phyloP scores from a whole-genome alignment of 2,113 vertebrate genomes.

The Nycticryphes semicollaris region DNA sequence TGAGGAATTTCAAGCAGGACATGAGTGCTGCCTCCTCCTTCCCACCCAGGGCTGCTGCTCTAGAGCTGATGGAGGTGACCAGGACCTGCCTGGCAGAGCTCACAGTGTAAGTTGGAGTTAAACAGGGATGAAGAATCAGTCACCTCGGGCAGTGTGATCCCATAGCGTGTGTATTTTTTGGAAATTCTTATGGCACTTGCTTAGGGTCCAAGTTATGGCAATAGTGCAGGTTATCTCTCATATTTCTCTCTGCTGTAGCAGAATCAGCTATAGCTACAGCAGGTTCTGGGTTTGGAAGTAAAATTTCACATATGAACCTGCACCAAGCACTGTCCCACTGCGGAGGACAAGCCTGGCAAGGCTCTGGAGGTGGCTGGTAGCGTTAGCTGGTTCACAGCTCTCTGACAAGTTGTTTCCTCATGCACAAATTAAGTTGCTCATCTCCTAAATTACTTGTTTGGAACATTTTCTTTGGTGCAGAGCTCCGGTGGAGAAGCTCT shows the following conservation, averaged over 20 bases:
- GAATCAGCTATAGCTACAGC: background rate
- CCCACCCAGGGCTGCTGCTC: background rate
- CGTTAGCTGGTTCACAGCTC: background rate
- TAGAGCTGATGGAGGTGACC: background rate
- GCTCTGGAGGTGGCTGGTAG: background rate
- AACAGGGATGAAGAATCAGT: background rate
- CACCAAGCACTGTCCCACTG: fast-evolving
- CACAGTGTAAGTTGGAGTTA: background rate
- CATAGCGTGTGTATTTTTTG: background rate
- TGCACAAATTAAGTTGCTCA: background rate
- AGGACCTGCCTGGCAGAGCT: background rate
- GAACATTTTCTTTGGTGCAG: background rate
- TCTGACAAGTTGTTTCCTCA: background rate
- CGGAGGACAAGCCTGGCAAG: fast-evolving
- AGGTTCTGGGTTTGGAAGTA: background rate
- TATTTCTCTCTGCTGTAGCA: background rate
- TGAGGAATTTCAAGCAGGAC: constrained; percentile 22
- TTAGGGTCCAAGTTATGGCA: background rate
- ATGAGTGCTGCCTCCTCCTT: background rate
- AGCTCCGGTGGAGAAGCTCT: background rate
- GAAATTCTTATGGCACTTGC: background rate
- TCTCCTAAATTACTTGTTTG: background rate
- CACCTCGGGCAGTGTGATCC: background rate
- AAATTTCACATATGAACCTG: background rate
- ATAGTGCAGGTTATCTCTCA: background rate